Base-by-base conservation (phyloP, 2,797 vertebrate species). In the Perodicticus potto region DNA sequence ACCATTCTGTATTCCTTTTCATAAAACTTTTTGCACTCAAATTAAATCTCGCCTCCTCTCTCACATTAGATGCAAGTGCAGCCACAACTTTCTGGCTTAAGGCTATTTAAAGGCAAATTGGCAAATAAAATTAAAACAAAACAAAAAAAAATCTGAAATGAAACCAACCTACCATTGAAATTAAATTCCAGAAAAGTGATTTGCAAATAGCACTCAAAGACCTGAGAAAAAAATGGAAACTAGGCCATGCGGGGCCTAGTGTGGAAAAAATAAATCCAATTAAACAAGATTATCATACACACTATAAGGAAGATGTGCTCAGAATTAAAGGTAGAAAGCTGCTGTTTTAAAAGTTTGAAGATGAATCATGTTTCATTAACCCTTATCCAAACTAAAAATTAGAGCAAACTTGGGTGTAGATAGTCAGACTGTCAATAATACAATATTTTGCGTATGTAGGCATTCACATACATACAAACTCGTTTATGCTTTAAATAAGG, bases 211-310 rank as follows among this genome's bases (percentile, higher is more conserved):
- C 93, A 96, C 97, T 98, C 97, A 98, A 98, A 97, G 95, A 98
- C 89, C 96, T 97, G 95, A 97, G 97, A 96, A 98, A 98, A 98
- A 97, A 97, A 86, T 97, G 90, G 97, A 98, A 98, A 98, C 95
- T 98, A 98, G 94, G 95, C 95, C 93, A 96, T 93, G 81, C 19
- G 0, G 78, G 94, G 86, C 93, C 95, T 92, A 59, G 70, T 96
- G 74, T 88, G 45, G 61, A 97, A 97, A 98, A 98, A 98, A 98
- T 98, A 98, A 98, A 98, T 98, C 98, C 97, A 98, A 98, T 98
- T 98, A 98, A 98, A 98, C 90, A 98, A 97, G 92, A 98, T 98
- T 98, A 98, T 98, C 34, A 1, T 97, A 91, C 65, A 92, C 97
- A 98, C 90, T 97, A 88, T 97, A 97, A 98, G 98, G 96, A 96